These are phyloP conservation scores for Hiodon alosoides DNA, from an alignment of 2,113 vertebrate genomes.

Conservation along the genomic window DNA sequence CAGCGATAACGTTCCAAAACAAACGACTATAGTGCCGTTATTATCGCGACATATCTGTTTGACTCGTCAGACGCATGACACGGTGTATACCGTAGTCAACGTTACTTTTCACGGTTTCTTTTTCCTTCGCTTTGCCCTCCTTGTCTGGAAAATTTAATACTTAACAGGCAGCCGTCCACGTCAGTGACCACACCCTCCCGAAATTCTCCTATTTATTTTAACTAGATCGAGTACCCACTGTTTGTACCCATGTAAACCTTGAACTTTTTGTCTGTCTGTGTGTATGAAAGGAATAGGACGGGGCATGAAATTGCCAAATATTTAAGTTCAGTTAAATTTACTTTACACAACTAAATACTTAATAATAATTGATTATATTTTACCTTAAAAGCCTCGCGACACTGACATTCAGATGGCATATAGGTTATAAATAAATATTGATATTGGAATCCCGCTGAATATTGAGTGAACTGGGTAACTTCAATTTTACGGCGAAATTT, in stretches of 20 bases:
- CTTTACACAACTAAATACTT: no score
- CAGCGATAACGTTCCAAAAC: background rate
- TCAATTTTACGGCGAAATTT: no score
- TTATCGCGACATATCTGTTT: background rate
- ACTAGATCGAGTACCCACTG: background rate
- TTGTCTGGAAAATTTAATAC: conserved; percentile 3
- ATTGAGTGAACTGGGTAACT: no score
- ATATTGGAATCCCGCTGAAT: no score
- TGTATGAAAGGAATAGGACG: background rate
- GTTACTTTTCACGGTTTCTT: background rate
- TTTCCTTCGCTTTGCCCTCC: conserved; percentile 3
- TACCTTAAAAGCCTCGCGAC: no score
- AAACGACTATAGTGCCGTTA: background rate
- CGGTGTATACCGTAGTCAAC: background rate
- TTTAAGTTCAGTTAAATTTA: background rate
- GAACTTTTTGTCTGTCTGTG: background rate
- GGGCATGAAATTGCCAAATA: background rate
- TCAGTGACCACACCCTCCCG: conserved; percentile 41
- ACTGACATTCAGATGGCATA: no score
- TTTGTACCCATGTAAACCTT: background rate
- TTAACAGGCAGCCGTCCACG: conserved; percentile 32
- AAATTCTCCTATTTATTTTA: background rate
- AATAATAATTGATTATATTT: no score
- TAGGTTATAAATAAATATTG: no score
- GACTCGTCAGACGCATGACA: background rate